A percentile compares a stretch with the other conserved stretches of the same genome.
Conservation (phyloP, 2,888 invertebrate genomes). For the Hirtodrosophila histrioides region DNA sequence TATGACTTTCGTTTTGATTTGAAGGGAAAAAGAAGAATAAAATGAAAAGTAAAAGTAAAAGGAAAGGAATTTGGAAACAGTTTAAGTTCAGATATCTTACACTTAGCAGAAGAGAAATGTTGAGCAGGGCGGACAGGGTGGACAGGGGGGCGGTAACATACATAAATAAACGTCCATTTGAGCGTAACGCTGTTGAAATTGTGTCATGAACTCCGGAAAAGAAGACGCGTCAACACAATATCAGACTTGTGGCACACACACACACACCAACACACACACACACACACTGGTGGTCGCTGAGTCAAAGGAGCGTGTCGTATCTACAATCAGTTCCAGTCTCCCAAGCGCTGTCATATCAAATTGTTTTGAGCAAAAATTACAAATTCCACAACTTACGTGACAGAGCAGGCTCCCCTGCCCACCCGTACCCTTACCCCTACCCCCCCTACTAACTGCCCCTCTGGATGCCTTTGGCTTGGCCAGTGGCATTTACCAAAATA, state of each 20-base stretch:
- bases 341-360: slow-evolving; percentile 61
- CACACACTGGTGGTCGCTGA: slow-evolving; percentile 49
- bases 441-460: background rate
- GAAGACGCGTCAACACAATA: slow-evolving; percentile 59
- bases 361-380: slow-evolving; percentile 69
- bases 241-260: slow-evolving; percentile 13
- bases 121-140: background rate
- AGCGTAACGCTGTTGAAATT: slow-evolving; percentile 68
- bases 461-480: slow-evolving; percentile 20
- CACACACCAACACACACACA: background rate
- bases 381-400: slow-evolving; percentile 68
- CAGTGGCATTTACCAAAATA: slow-evolving; percentile 47
- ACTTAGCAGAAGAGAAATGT: slow-evolving; percentile 37
- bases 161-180: slow-evolving; percentile 65
- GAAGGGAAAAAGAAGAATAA: too few species aligned
- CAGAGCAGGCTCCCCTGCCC: slow-evolving; percentile 20
- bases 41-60: too few species aligned
- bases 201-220: slow-evolving; percentile 77
- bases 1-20: too few species aligned
- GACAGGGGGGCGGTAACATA: slow-evolving; percentile 39
- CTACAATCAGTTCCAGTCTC: slow-evolving; percentile 78
- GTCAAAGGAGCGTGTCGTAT: slow-evolving; percentile 81
- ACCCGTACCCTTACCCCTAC: background rate
- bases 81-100: slow-evolving; percentile 24
- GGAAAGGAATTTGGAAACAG: too few species aligned